phyloP scores from a whole-genome alignment of 2,113 vertebrate genomes.

The Upupa epops region DNA sequence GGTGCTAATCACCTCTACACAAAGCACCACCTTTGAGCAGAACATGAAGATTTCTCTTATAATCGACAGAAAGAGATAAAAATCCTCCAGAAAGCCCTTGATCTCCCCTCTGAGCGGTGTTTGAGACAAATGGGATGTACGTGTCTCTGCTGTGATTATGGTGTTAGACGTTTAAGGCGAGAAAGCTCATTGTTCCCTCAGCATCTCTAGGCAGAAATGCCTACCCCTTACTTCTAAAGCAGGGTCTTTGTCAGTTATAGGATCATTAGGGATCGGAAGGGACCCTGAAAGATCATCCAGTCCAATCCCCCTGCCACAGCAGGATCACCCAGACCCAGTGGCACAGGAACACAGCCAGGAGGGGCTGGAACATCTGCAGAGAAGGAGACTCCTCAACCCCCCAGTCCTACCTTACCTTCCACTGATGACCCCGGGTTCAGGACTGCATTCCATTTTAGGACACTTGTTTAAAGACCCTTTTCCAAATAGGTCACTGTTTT shows the following conservation, averaged over 20 bases:
- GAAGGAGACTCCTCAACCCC: too few species aligned
- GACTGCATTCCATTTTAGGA: slow-evolving; percentile 4
- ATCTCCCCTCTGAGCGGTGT: background rate
- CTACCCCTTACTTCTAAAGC: background rate
- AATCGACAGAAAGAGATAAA: background rate
- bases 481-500: slow-evolving; percentile 8
- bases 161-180: background rate
- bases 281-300: too few species aligned
- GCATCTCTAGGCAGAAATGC: background rate
- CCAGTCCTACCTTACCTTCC: background rate
- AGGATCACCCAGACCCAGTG: too few species aligned
- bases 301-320: too few species aligned
- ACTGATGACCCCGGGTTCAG: background rate
- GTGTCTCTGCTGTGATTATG: background rate
- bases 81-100: background rate
- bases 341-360: too few species aligned
- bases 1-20: background rate
- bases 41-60: background rate
- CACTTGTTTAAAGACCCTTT: background rate
- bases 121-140: background rate
- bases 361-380: too few species aligned
- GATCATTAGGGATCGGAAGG: too few species aligned
- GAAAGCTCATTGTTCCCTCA: background rate
- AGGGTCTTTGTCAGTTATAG: background rate
- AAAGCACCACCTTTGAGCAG: background rate